Conservation (phyloP, 2,113 vertebrate genomes). For the Hiodon alosoides region DNA sequence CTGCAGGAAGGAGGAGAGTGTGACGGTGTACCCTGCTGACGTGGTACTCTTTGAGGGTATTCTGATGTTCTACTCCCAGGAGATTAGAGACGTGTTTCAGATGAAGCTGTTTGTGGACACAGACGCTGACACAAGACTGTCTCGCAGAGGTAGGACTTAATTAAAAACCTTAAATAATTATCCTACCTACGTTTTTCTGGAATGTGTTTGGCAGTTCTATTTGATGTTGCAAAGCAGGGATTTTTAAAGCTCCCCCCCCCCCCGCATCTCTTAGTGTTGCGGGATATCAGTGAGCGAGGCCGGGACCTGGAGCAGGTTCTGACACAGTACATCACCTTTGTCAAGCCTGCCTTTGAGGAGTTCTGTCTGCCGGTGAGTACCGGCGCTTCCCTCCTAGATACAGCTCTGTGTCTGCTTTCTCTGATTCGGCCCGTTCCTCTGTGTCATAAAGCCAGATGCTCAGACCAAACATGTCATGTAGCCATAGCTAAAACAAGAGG, state of each 20-base stretch:
- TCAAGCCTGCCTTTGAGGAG: conserved; percentile 96
- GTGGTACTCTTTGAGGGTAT: conserved; percentile 96
- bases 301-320: conserved; percentile 90
- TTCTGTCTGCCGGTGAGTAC: conserved; percentile 93
- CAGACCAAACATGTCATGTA: too few species aligned
- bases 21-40: conserved; percentile 88
- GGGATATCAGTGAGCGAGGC: conserved; percentile 87
- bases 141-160: conserved; percentile 76
- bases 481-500: too few species aligned
- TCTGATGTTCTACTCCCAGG: conserved; percentile 92
- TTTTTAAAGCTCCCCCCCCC: not conserved
- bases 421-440: too few species aligned
- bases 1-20: conserved; percentile 85
- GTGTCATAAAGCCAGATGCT: too few species aligned
- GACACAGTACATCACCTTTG: conserved; percentile 91
- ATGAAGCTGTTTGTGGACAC: conserved; percentile 98
- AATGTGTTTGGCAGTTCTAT: not conserved
- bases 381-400: not conserved
- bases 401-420: not conserved
- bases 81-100: conserved; percentile 91
- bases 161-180: too few species aligned
- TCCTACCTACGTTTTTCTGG: not conserved
- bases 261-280: conserved; percentile 66
- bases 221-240: too few species aligned
- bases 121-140: conserved; percentile 88